These are phyloP conservation scores for Drosophila sturtevanti DNA, from an alignment of 1,140 invertebrate genomes.

Conservation along the genomic window DNA sequence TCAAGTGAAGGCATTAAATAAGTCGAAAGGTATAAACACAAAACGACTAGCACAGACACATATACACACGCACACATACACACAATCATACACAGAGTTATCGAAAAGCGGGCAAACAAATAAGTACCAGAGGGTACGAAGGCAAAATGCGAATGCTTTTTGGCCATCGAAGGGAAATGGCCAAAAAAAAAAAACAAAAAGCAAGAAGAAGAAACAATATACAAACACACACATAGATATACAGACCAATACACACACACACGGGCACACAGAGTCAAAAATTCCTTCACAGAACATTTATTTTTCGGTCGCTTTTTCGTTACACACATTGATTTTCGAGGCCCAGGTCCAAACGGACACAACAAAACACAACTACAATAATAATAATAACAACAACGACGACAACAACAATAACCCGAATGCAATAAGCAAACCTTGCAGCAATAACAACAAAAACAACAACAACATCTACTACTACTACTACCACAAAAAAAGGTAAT, in stretches of 20 bases:
- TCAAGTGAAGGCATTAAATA: constrained; percentile 76
- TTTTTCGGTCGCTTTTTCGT: constrained; percentile 77
- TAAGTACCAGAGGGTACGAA: constrained; percentile 38
- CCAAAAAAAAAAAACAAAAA: constrained; percentile 29
- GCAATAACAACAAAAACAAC: neutral
- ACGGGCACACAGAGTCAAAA: constrained; percentile 59
- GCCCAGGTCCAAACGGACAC: constrained; percentile 17
- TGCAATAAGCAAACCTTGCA: constrained; percentile 62
- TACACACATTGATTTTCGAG: constrained; percentile 80
- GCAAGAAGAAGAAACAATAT: constrained; percentile 51
- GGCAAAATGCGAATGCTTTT: constrained; percentile 48
- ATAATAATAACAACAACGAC: neutral
- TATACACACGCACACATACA: constrained; percentile 6
- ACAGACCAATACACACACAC: constrained; percentile 43
- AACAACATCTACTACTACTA: too few species aligned
- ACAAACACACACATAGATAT: constrained; percentile 30
- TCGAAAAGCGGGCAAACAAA: constrained; percentile 65
- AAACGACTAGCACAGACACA: constrained; percentile 51
- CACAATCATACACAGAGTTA: neutral
- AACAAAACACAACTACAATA: constrained; percentile 27
- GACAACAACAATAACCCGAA: constrained; percentile 19
- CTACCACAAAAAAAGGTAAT: constrained; percentile 75
- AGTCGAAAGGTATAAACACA: constrained; percentile 78
- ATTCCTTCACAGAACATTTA: constrained; percentile 82
- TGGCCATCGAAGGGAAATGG: constrained; percentile 48